These are phyloP conservation scores for Papio anubis DNA, from an alignment of 2,113 vertebrate species.

Conservation along the genomic window DNA sequence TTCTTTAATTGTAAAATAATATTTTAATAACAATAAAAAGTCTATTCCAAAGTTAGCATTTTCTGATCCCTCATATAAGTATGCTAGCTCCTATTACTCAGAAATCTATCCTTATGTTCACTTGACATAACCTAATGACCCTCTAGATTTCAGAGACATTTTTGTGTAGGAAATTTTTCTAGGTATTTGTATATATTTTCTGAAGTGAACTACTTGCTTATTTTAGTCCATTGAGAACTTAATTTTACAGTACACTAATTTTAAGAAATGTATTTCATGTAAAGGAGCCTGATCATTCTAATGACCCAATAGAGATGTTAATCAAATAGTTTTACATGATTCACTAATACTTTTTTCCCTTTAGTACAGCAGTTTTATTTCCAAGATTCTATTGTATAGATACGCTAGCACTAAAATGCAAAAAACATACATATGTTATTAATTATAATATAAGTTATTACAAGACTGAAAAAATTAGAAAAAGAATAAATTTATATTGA, in stretches of 20 bases:
- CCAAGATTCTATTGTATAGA: too few species aligned
- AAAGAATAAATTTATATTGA: too few species aligned
- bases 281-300: slow-evolving; percentile 20
- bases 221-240: slow-evolving; percentile 2
- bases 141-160: background rate
- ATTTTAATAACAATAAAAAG: background rate
- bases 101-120: background rate
- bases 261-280: slow-evolving; percentile 41
- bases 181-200: slow-evolving; percentile 24
- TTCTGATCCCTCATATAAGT: background rate
- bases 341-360: background rate
- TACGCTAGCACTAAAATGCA: too few species aligned
- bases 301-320: slow-evolving; percentile 31
- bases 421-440: too few species aligned
- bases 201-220: slow-evolving; percentile 45
- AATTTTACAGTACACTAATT: slow-evolving; percentile 41
- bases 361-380: too few species aligned
- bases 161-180: background rate
- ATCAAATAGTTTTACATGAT: slow-evolving; percentile 44
- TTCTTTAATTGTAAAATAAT: background rate
- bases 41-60: background rate
- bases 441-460: too few species aligned
- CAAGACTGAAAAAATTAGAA: too few species aligned
- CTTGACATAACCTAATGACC: background rate
- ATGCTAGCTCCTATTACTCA: background rate